Evolutionary conservation across 2,888 invertebrate genomes (phyloP), one percentile per base, ranked within the genome.

Genomic region (Tenthredo amoena): DNA sequence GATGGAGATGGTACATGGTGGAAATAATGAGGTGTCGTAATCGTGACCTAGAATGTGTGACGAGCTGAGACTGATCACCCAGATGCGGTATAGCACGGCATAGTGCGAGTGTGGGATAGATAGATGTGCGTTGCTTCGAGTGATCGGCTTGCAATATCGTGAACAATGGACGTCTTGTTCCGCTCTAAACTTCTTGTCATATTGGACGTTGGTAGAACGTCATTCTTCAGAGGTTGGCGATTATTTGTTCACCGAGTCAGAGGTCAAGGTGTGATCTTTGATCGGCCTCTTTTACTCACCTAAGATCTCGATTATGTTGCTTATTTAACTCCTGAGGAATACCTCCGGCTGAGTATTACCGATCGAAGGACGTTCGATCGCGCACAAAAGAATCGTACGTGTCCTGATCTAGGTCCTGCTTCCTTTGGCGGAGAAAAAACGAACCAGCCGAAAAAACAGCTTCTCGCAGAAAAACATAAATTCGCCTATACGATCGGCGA

Each of bases 231-330:
- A 72, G 71, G 4, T 72, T 18, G 68, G 18, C 43, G 72, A 43
- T 55, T 77, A 55, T 77, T 77, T 77, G 55, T 77, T 77, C 50
- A 50, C 55, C 37, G 58, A 79, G 62, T 21, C 37, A 37, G 81
- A 26, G 81, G 62, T 81, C 81, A 81, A 81, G 81, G 81, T 81
- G 81, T 81, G 81, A 81, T 81, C 81, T 81, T 81, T 81, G 62
- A 81, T 81, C 81, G 58, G 62, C 81, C 62, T 81, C 81, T 62
- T 81, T 81, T 62, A 21, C 37, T 81, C 81, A 62, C 37, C 81
- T 81, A 37, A 40, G 50, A 77, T 81, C 81, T 81, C 31, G 58
- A 40, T 81, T 58, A 72, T 21, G 9, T 21, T 43, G 26, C 15
- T 74, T 40, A 40, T 43, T 74, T 26, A 12, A 74, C n/a, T 74